Conservation (phyloP, 1,140 invertebrate genomes). For the Meloidogyne chitwoodi region DNA sequence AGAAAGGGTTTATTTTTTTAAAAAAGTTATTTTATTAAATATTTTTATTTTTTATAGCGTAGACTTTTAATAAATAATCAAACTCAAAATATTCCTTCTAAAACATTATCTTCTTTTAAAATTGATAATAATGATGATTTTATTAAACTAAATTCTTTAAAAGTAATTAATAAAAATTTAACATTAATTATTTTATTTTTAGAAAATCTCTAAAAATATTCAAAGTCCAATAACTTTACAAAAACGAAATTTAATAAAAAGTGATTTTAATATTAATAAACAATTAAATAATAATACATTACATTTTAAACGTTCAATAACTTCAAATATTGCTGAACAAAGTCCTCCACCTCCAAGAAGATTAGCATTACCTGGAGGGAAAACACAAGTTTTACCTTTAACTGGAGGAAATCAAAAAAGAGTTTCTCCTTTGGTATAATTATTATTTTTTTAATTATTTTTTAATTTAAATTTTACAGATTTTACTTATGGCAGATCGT, state of each 20-base stretch:
- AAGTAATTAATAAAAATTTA: not conserved
- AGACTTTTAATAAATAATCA: not conserved
- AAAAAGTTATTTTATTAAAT: not conserved
- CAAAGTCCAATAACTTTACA: no score
- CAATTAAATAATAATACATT: not conserved
- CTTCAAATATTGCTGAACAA: not conserved
- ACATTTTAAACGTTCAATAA: not conserved
- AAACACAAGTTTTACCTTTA: conserved; percentile 8
- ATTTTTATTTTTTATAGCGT: not conserved
- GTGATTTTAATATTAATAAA: not conserved
- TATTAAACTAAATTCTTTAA: not conserved
- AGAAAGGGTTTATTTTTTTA: not conserved
- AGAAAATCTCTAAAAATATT: no score
- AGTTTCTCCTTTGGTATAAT: not conserved
- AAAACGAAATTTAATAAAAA: not conserved
- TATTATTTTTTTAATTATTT: not conserved
- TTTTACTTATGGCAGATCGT: not conserved
- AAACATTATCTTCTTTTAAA: not conserved
- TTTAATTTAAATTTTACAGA: not conserved
- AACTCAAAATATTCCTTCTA: not conserved
- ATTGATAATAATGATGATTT: not conserved
- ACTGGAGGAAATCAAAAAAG: conserved; percentile 7
- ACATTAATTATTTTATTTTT: no score
- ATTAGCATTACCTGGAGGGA: not conserved
- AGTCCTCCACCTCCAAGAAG: not conserved